These are phyloP conservation scores for Uria lomvia DNA, from an alignment of 2,113 vertebrate genomes.

Conservation along the genomic window DNA sequence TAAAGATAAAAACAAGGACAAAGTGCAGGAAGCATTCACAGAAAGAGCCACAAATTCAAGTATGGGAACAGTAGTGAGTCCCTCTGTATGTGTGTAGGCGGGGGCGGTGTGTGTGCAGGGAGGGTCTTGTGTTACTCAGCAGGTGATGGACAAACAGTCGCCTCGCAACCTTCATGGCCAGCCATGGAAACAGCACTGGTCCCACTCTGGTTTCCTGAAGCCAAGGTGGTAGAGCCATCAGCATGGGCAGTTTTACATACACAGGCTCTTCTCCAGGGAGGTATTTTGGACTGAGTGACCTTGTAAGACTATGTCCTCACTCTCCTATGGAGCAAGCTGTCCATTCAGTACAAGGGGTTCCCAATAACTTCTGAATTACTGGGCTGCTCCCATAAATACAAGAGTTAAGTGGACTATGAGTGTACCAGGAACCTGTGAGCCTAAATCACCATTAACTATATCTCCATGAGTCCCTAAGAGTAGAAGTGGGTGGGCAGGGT, in stretches of 20 bases:
- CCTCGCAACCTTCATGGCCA: fast-evolving
- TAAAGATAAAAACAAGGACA: neutral
- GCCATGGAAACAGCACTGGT: neutral
- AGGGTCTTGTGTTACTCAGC: neutral
- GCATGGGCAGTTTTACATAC: neutral
- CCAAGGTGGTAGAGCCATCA: fast-evolving
- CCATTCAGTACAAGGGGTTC: neutral
- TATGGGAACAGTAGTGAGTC: neutral
- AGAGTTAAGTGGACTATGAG: neutral
- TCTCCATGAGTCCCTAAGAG: neutral
- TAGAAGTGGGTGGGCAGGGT: neutral
- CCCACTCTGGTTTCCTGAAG: fast-evolving
- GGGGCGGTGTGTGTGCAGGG: neutral
- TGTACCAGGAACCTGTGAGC: neutral
- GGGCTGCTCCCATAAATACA: neutral
- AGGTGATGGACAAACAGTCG: neutral
- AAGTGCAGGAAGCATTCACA: neutral
- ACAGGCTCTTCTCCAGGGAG: neutral
- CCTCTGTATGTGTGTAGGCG: neutral
- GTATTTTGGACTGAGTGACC: neutral
- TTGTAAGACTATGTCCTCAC: neutral
- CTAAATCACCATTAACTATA: neutral
- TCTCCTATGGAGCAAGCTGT: neutral
- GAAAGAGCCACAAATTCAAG: neutral
- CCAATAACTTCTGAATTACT: neutral